These are phyloP conservation scores for Varecia variegata DNA, from an alignment of 2,797 vertebrate species.

Conservation along the genomic window DNA sequence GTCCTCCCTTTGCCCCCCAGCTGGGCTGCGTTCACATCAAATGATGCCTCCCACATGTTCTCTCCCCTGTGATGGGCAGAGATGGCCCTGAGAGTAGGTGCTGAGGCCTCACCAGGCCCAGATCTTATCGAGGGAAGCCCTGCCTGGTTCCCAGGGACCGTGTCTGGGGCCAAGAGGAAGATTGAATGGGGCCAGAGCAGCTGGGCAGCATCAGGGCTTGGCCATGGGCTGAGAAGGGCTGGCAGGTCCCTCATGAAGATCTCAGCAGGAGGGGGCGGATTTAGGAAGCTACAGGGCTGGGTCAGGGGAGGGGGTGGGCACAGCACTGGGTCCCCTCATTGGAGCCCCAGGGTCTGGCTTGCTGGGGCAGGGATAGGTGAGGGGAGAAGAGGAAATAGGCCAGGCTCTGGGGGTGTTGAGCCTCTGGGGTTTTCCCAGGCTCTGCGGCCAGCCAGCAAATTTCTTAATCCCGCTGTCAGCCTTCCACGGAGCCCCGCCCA, in stretches of 20 bases:
- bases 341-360: neutral
- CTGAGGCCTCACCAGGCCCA: neutral
- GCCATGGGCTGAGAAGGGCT: neutral
- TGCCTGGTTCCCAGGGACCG: neutral
- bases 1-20: neutral
- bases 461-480: constrained; percentile 3
- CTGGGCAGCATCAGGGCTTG: neutral
- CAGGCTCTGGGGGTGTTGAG: neutral
- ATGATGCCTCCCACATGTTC: neutral
- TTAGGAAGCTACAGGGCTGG: neutral
- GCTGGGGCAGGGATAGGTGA: neutral
- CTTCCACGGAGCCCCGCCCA: constrained; percentile 29
- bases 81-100: neutral
- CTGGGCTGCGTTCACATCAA: neutral
- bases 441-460: neutral
- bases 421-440: neutral
- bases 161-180: neutral
- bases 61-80: neutral
- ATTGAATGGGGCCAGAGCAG: neutral
- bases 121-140: neutral
- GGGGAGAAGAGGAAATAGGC: neutral
- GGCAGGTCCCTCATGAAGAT: neutral
- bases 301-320: neutral
- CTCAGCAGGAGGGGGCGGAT: neutral
- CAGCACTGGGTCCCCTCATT: neutral